Conservation (phyloP, 2,113 vertebrate species). For the Tonatia bakeri region DNA sequence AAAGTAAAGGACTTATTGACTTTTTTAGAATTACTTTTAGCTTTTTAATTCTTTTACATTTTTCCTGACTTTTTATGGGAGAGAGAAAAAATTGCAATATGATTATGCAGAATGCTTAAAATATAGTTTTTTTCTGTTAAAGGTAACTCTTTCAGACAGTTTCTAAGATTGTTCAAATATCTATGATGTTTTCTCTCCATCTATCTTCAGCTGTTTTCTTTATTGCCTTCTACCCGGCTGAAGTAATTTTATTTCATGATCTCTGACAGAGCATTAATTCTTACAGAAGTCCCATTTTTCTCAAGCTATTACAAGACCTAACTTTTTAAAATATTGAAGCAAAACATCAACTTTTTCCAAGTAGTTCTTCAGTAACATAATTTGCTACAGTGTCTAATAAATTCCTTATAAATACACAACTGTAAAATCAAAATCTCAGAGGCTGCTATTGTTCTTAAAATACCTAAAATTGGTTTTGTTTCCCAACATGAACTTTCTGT, state of each 20-base stretch:
- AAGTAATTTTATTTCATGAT: conserved; percentile 11
- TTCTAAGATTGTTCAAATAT: background rate
- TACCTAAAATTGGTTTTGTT: background rate
- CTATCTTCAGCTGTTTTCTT: background rate
- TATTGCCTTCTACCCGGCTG: background rate
- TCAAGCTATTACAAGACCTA: background rate
- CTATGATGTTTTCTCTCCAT: background rate
- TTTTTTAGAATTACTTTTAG: background rate
- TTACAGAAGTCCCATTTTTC: background rate
- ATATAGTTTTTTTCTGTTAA: background rate
- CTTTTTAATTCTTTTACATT: background rate
- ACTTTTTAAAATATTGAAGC: background rate
- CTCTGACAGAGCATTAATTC: background rate
- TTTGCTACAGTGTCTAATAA: background rate
- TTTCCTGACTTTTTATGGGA: background rate
- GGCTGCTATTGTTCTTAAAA: background rate
- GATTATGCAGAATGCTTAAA: conserved; percentile 12
- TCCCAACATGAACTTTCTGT: background rate
- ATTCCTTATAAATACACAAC: background rate
- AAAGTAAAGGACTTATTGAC: background rate
- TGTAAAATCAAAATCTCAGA: background rate
- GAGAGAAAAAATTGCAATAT: background rate
- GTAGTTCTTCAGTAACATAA: background rate
- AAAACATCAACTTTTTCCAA: background rate
- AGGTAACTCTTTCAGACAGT: background rate